Evolutionary conservation across 2,113 vertebrate genomes (phyloP).

Genomic region (Sinocyclocheilus anshuiensis): DNA sequence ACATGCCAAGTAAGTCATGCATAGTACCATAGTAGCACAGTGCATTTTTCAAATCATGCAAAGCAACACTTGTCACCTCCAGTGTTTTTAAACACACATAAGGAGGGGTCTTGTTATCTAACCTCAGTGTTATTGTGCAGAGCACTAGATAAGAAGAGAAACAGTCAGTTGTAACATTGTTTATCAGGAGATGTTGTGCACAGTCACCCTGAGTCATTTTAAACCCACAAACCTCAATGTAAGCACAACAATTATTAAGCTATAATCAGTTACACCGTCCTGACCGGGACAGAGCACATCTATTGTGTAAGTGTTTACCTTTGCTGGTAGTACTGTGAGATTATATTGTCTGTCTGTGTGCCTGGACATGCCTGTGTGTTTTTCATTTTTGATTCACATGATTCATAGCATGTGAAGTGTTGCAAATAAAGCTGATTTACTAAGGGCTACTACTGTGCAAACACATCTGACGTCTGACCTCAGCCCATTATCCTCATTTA

Average conservation of each 20-base stretch:
- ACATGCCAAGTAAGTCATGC: slow-evolving; percentile 16
- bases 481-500: neutral
- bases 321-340: neutral
- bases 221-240: neutral
- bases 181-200: slow-evolving; percentile 5
- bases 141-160: slow-evolving; percentile 33
- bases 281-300: neutral
- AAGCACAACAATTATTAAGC: neutral
- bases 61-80: neutral
- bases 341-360: neutral
- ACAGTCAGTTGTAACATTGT: slow-evolving; percentile 15
- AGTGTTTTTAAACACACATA: neutral
- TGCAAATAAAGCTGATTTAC: neutral
- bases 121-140: neutral
- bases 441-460: neutral
- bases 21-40: neutral
- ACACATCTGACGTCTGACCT: neutral
- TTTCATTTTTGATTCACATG: slow-evolving; percentile 9
- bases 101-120: slow-evolving; percentile 19
- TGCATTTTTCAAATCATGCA: slow-evolving; percentile 16
- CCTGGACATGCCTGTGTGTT: slow-evolving; percentile 3
- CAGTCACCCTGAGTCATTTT: neutral
- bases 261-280: neutral
- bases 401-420: slow-evolving; percentile 2
- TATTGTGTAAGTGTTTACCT: slow-evolving; percentile 11